Percentiles rank a stretch among this genome's conserved stretches.
Evolutionary conservation across 2,797 vertebrate genomes (phyloP).

Genomic region (Sebastes oblongus): DNA sequence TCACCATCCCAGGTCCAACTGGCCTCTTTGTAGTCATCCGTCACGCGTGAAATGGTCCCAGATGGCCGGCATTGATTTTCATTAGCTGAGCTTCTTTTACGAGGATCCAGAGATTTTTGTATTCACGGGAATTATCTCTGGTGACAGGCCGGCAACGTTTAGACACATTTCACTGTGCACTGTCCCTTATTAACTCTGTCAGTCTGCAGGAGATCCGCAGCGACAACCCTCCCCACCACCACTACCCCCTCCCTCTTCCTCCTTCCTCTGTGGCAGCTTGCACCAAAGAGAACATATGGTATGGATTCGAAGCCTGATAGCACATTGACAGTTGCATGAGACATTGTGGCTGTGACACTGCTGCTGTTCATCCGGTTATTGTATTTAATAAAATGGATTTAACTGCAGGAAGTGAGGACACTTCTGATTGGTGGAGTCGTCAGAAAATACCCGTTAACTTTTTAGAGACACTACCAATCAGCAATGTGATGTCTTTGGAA

Average conservation of each 20-base stretch:
- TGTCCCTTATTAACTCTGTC: constrained; percentile 64
- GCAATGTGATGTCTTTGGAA: background rate
- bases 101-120: constrained; percentile 27
- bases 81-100: constrained; percentile 54
- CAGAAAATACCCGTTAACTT: background rate
- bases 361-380: constrained; percentile 28
- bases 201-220: constrained; percentile 36
- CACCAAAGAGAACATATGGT: constrained; percentile 62
- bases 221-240: background rate
- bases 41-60: constrained; percentile 56
- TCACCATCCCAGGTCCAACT: constrained; percentile 18
- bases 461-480: background rate
- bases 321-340: constrained; percentile 27
- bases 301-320: constrained; percentile 37
- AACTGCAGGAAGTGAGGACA: background rate
- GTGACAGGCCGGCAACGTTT: constrained; percentile 28
- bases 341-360: constrained; percentile 1
- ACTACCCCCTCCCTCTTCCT: background rate
- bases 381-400: constrained; percentile 4
- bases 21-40: constrained; percentile 42
- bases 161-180: constrained; percentile 55
- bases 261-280: constrained; percentile 21
- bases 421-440: background rate
- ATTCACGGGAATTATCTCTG: constrained; percentile 46
- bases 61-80: constrained; percentile 66